Percentiles rank a stretch among this genome's conserved stretches.
phyloP scores from a whole-genome alignment of 2,888 invertebrate genomes.

The Mesochorus sp. region DNA sequence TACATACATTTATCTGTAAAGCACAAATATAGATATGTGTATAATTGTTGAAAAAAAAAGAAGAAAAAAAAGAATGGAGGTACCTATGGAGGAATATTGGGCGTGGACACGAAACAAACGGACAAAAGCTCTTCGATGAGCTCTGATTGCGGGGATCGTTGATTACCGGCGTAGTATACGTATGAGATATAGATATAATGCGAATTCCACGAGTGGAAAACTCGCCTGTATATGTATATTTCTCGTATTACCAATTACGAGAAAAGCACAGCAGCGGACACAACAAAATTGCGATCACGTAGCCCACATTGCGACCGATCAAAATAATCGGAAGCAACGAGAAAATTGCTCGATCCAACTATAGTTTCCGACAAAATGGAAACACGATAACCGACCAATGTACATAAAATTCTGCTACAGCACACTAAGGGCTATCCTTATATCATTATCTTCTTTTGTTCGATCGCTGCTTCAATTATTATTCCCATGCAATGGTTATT shows the following conservation, averaged over 20 bases:
- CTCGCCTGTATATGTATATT: conserved; percentile 2
- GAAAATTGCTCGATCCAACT: conserved; percentile 58
- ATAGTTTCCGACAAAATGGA: conserved; percentile 52
- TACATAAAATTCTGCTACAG: neutral
- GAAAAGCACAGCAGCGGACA: conserved; percentile 25
- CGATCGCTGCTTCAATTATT: neutral
- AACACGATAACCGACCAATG: conserved; percentile 41
- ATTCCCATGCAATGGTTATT: neutral
- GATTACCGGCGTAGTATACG: conserved; percentile 31
- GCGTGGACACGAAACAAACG: conserved; percentile 16
- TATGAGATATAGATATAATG: neutral
- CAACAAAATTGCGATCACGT: conserved; percentile 58
- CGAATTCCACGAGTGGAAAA: neutral
- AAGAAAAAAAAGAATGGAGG: neutral
- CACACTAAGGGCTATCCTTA: neutral
- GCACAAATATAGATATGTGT: conserved; percentile 20
- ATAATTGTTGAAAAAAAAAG: conserved; percentile 20
- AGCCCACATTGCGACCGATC: conserved; percentile 49
- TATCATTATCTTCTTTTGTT: neutral
- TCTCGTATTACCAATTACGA: conserved; percentile 47
- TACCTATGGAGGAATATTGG: neutral
- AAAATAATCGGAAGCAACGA: conserved; percentile 58
- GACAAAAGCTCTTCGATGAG: conserved; percentile 52
- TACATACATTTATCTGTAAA: neutral
- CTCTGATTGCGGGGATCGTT: conserved; percentile 55